Evolutionary conservation across 2,797 vertebrate species (phyloP), one percentile per base, ranked within the genome.

Genomic region (Poeciliopsis infans): DNA sequence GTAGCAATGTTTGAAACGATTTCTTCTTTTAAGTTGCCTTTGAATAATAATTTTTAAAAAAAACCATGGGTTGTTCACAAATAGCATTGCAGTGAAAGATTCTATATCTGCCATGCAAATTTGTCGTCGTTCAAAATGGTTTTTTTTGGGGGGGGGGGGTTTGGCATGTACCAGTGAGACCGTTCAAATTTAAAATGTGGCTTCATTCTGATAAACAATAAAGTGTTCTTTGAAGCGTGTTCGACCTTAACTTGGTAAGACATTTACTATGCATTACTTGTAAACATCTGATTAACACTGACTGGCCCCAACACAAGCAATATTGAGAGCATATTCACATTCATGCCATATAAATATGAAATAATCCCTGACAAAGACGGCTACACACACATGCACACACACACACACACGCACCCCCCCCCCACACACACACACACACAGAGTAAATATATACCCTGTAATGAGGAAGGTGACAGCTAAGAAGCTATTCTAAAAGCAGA

Each of bases 251-350:
- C 78, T 66, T 20, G 57, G 68, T 72, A 78, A 74, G 46, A 72
- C 77, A 85, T 86, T 86, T 79, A 80, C 85, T 74, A 82, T 83
- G 83, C 83, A 79, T 76, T 46, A 57, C 86, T 83, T 87, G 83
- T 86, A 85, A 91, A 92, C 78, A 92, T 85, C 80, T 89, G 81
- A 92, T 92, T 91, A 91, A 87, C 84, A 91, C 80, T 84, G 80
- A 76, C 74, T 83, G 80, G 31, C 76, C 81, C 77, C 39, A 51
- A 78, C 78, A 84, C 75, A 83, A 83, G 86, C 83, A 76, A 78
- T 71, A 82, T 80, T 78, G 78, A 72, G 79, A 71, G 80, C 79
- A 83, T 61, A 85, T 86, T 82, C 23, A 57, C 82, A 83, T 77
- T 74, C 78, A 78, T 59, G 73, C 83, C 79, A 87, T 12, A 10